Conservation (phyloP, 1,140 invertebrate species). For the Homarus americanus region DNA sequence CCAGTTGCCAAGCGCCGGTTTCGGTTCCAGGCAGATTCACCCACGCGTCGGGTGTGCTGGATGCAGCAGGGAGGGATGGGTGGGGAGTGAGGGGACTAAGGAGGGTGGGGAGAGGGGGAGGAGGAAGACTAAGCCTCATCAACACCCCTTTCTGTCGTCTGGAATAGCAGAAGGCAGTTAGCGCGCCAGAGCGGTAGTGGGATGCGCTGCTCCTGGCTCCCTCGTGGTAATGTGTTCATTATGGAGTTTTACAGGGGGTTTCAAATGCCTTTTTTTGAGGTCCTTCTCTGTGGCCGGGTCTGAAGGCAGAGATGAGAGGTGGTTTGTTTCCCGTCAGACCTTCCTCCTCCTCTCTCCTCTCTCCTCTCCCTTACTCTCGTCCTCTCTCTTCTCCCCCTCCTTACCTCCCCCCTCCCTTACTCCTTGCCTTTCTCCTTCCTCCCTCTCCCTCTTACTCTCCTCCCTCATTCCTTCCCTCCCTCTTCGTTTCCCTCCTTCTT, state of each 20-base stretch:
- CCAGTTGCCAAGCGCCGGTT: not conserved
- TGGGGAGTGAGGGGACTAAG: too few species aligned
- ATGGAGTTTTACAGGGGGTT: not conserved
- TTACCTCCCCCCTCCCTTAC: not conserved
- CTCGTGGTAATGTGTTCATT: conserved; percentile 10
- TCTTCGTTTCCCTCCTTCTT: too few species aligned
- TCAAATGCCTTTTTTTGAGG: not conserved
- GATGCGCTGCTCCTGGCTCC: not conserved
- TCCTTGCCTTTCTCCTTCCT: too few species aligned
- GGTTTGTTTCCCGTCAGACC: not conserved
- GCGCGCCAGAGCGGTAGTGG: not conserved
- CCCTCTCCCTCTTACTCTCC: not conserved
- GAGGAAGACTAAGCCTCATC: not conserved
- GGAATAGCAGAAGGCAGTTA: not conserved
- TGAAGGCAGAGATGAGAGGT: not conserved
- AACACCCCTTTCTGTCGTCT: conserved; percentile 13
- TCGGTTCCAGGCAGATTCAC: conserved; percentile 13
- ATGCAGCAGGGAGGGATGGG: not conserved
- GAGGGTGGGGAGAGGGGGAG: not conserved
- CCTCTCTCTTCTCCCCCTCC: not conserved
- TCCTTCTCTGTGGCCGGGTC: not conserved
- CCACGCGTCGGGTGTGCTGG: not conserved
- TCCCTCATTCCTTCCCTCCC: not conserved
- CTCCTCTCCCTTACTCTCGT: not conserved
- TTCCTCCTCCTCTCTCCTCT: not conserved